phyloP scores from a whole-genome alignment of 2,113 vertebrate genomes.

The Megaceryle maxima region DNA sequence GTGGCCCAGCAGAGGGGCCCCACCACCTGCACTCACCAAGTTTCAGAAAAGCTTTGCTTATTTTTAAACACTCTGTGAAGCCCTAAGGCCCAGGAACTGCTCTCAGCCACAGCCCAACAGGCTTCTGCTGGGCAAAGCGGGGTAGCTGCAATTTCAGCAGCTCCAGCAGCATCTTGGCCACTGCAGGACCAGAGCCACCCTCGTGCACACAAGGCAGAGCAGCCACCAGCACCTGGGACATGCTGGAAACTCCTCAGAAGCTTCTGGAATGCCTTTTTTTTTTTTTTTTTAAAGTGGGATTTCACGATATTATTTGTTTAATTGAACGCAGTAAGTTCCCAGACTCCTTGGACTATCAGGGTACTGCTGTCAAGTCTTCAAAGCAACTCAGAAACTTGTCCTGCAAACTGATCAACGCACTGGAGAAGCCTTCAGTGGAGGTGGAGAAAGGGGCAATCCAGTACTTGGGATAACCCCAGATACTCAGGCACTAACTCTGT shows the following conservation, averaged over 20 bases:
- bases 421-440: neutral
- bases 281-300: neutral
- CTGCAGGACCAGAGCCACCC: neutral
- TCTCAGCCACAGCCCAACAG: fast-evolving
- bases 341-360: neutral
- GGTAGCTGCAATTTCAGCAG: neutral
- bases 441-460: fast-evolving
- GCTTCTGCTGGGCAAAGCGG: neutral
- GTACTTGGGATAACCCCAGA: neutral
- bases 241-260: fast-evolving
- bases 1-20: neutral
- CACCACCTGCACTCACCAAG: fast-evolving
- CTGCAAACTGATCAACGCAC: neutral
- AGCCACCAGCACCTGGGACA: neutral
- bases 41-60: neutral
- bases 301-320: fast-evolving
- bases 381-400: neutral
- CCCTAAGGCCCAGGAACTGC: neutral
- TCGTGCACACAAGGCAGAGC: fast-evolving
- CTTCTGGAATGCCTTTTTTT: neutral
- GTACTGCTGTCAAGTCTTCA: neutral
- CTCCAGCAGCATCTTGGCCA: fast-evolving
- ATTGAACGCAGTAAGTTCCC: neutral
- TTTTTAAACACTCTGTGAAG: neutral
- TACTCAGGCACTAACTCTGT: neutral